Percentiles rank a stretch among this genome's conserved stretches.
phyloP scores from a whole-genome alignment of 2,113 vertebrate species.

The Lagopus muta region DNA sequence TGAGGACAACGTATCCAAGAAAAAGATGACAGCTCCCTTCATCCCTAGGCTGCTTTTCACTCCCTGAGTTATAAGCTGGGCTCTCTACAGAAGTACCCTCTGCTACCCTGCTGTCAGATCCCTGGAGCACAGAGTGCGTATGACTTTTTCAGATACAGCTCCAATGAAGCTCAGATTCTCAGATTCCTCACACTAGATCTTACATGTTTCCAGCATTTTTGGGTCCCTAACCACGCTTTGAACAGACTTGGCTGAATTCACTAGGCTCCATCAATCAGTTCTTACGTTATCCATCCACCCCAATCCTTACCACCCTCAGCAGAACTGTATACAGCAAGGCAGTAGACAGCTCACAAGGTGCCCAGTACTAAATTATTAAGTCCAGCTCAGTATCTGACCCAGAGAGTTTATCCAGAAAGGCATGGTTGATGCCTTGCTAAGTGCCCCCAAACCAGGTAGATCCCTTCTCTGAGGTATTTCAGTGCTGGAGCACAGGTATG shows the following conservation, averaged over 20 bases:
- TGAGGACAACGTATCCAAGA: background rate
- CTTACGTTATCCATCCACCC: background rate
- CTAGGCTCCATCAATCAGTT: background rate
- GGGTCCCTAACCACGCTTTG: background rate
- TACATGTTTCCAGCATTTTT: background rate
- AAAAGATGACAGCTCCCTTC: background rate
- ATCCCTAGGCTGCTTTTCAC: background rate
- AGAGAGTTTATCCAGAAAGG: background rate
- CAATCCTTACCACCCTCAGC: background rate
- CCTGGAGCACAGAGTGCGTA: fast-evolving
- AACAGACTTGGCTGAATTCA: background rate
- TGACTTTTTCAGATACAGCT: background rate
- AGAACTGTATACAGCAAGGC: fast-evolving
- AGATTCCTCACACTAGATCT: background rate
- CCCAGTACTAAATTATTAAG: background rate
- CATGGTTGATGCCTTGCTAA: background rate
- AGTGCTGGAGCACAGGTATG: background rate
- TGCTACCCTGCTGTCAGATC: background rate
- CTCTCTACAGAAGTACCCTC: background rate
- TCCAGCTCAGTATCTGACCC: background rate
- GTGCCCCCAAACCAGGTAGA: background rate
- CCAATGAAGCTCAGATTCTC: background rate
- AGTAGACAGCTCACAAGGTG: background rate
- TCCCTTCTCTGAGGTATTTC: background rate
- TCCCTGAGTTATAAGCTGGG: background rate